Conservation (phyloP, 1,140 invertebrate genomes). For the Aphelinus certus region DNA sequence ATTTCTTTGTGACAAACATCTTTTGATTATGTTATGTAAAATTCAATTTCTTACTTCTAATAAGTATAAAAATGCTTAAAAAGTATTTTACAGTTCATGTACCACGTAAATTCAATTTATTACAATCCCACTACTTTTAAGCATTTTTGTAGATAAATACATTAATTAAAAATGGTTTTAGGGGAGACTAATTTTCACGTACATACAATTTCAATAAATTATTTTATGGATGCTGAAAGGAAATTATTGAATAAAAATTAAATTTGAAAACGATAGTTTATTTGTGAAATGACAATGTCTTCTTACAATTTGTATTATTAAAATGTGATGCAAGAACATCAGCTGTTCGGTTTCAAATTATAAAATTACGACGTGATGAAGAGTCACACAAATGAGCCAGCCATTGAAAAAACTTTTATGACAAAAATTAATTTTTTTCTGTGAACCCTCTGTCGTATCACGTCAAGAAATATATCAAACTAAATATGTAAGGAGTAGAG, state of each 20-base stretch:
- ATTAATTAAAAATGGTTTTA: neutral
- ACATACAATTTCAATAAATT: neutral
- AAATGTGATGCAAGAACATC: slow-evolving; percentile 17
- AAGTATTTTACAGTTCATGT: slow-evolving; percentile 16
- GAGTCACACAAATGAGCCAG: too few species aligned
- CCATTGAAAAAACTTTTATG: neutral
- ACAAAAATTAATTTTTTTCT: neutral
- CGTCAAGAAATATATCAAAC: too few species aligned
- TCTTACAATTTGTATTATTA: slow-evolving; percentile 20
- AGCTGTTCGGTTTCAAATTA: neutral
- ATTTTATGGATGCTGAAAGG: neutral
- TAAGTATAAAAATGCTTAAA: slow-evolving; percentile 19
- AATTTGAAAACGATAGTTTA: slow-evolving; percentile 35
- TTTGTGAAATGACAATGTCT: slow-evolving; percentile 31
- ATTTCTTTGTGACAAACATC: neutral
- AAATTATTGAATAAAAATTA: slow-evolving; percentile 17
- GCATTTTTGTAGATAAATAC: slow-evolving; percentile 7
- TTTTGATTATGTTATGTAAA: slow-evolving; percentile 6
- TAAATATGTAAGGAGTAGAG: too few species aligned
- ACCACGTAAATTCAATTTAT: neutral
- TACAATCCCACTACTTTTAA: slow-evolving; percentile 4
- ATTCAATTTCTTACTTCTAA: neutral
- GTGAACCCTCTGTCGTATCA: neutral
- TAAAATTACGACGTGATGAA: neutral
- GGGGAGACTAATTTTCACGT: too few species aligned